phyloP scores from a whole-genome alignment of 2,797 vertebrate genomes.

The Nannoperca obscura region DNA sequence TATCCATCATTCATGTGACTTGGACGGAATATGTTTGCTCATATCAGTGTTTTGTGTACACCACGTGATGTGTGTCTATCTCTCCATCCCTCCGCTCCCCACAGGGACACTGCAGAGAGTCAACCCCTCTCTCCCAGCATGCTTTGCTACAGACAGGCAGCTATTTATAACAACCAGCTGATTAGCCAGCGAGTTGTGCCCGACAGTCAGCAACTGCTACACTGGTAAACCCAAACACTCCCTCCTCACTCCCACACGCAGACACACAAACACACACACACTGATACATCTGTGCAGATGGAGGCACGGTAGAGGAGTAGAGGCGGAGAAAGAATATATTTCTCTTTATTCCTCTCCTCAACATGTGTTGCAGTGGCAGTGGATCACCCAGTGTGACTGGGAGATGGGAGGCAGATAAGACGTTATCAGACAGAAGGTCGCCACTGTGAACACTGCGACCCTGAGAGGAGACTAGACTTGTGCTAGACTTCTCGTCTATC shows the following conservation, averaged over 20 bases:
- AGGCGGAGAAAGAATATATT: slow-evolving; percentile 38
- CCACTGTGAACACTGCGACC: slow-evolving; percentile 52
- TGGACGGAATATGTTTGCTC: slow-evolving; percentile 41
- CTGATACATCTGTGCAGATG: slow-evolving; percentile 47
- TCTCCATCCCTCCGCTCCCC: slow-evolving; percentile 60
- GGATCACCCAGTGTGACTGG: slow-evolving; percentile 58
- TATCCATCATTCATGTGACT: slow-evolving; percentile 12
- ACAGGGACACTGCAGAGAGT: slow-evolving; percentile 75
- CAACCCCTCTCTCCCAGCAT: slow-evolving; percentile 80
- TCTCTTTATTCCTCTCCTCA: slow-evolving; percentile 58
- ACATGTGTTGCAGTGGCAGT: slow-evolving; percentile 56
- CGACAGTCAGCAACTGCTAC: slow-evolving; percentile 76
- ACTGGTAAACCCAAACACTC: slow-evolving; percentile 63
- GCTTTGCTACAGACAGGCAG: slow-evolving; percentile 81
- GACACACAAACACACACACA: slow-evolving; percentile 29
- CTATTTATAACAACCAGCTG: slow-evolving; percentile 87
- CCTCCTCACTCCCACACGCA: slow-evolving; percentile 59
- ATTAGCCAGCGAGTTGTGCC: slow-evolving; percentile 81
- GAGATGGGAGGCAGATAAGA: slow-evolving; percentile 68
- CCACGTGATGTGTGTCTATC: slow-evolving; percentile 54
- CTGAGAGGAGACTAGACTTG: slow-evolving; percentile 41
- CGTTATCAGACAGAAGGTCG: slow-evolving; percentile 70
- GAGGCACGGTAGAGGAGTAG: slow-evolving; percentile 37
- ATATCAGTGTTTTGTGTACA: slow-evolving; percentile 52
- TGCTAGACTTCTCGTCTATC: slow-evolving; percentile 48